phyloP scores from a whole-genome alignment of 1,140 invertebrate genomes.

The Brachionus koreanus region DNA sequence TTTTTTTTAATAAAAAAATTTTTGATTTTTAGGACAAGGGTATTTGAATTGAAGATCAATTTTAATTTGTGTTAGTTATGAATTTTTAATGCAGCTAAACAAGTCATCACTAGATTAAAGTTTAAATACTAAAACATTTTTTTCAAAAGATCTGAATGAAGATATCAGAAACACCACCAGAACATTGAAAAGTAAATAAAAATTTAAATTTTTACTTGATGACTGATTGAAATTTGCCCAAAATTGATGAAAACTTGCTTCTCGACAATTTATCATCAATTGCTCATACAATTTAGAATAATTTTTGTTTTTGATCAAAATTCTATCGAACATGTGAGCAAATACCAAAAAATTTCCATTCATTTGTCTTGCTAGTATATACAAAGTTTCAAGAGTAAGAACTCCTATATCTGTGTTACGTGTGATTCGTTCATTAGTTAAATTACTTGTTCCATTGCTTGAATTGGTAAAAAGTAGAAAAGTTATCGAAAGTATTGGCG shows the following conservation, averaged over 20 bases:
- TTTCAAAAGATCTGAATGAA: too few relatives aligned
- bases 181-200: neutral
- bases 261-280: constrained; percentile 27
- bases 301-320: constrained; percentile 38
- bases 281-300: constrained; percentile 40
- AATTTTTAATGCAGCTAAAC: too few relatives aligned
- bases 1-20: too few relatives aligned
- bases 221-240: neutral
- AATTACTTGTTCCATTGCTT: neutral
- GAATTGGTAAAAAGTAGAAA: constrained; percentile 26
- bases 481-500: constrained; percentile 7
- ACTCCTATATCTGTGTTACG: neutral
- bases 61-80: too few relatives aligned
- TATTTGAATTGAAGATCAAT: too few relatives aligned
- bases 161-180: too few relatives aligned
- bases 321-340: constrained; percentile 36
- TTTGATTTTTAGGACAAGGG: too few relatives aligned
- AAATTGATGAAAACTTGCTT: constrained; percentile 25
- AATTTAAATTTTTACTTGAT: neutral
- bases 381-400: constrained; percentile 14
- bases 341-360: constrained; percentile 9
- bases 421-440: constrained; percentile 9
- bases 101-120: too few relatives aligned
- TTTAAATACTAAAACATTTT: too few relatives aligned
- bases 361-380: constrained; percentile 34